These are phyloP conservation scores for Calyptomena viridis DNA, from an alignment of 2,113 vertebrate genomes.

Conservation along the genomic window DNA sequence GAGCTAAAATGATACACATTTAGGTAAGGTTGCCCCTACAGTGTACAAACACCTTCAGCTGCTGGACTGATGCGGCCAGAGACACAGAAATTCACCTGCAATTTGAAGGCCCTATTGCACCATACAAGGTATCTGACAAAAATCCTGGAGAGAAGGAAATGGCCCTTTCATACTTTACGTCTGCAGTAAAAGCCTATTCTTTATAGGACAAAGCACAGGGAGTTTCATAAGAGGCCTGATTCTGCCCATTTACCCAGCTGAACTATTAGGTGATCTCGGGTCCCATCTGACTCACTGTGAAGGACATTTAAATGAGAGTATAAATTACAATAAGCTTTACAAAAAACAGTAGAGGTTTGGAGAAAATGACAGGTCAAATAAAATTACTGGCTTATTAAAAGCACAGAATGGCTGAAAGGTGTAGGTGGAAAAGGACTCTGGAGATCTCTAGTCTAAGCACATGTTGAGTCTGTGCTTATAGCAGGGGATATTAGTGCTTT, in stretches of 20 bases:
- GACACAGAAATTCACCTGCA: not conserved
- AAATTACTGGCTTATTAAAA: constrained; percentile 52
- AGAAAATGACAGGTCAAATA: constrained; percentile 51
- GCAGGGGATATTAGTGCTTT: constrained; percentile 8
- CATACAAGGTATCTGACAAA: not conserved
- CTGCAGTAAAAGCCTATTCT: not conserved
- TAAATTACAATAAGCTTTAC: constrained; percentile 28
- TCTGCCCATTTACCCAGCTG: not conserved
- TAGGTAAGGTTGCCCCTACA: not conserved
- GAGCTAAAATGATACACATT: not conserved
- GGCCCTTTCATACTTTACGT: not conserved
- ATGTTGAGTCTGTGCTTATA: not conserved
- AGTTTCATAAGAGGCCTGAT: not conserved
- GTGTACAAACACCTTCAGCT: not conserved
- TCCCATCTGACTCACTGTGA: not conserved
- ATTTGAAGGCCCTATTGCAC: not conserved
- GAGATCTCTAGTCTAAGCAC: constrained; percentile 29
- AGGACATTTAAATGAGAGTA: constrained; percentile 28
- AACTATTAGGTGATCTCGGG: not conserved
- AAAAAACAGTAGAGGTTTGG: constrained; percentile 21
- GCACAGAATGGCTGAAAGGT: constrained; percentile 1
- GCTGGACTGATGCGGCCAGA: not conserved
- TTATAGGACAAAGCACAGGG: constrained; percentile 6
- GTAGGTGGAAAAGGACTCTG: constrained; percentile 25
- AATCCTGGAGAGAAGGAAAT: not conserved